A percentile compares a stretch with the other conserved stretches of the same genome.
These are phyloP conservation scores for Drosophila phalerata DNA, from an alignment of 2,888 invertebrate genomes.

Conservation along the genomic window DNA sequence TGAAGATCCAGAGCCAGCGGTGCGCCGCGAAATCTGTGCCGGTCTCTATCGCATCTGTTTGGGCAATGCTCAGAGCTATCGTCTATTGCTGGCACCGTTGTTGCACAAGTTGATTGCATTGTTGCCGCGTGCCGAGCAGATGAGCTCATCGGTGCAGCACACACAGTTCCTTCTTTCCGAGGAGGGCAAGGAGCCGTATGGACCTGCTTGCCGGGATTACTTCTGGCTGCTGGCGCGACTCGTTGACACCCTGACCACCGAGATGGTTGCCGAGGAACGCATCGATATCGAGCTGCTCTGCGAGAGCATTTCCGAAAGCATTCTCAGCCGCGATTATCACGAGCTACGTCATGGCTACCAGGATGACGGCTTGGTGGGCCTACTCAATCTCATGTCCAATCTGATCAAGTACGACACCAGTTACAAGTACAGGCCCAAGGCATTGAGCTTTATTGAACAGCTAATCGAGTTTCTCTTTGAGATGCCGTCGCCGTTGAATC, in stretches of 20 bases:
- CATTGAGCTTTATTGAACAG: constrained; percentile 87
- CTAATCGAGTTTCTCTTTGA: constrained; percentile 96
- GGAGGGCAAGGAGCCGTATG: constrained; percentile 95
- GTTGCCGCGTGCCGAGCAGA: constrained; percentile 93
- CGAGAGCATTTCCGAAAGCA: constrained; percentile 90
- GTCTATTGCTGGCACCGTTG: constrained; percentile 91
- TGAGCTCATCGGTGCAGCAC: constrained; percentile 87
- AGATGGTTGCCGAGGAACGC: constrained; percentile 87
- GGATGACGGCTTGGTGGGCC: constrained; percentile 95
- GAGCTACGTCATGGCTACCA: constrained; percentile 94
- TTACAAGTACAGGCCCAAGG: constrained; percentile 93
- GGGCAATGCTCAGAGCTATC: constrained; percentile 87
- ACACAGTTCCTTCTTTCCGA: constrained; percentile 84
- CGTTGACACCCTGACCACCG: constrained; percentile 93
- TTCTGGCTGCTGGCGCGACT: constrained; percentile 96
- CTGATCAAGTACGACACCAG: constrained; percentile 95
- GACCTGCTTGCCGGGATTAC: constrained; percentile 97
- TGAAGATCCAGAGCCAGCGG: constrained; percentile 96
- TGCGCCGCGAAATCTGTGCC: constrained; percentile 95
- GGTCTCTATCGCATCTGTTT: constrained; percentile 95
- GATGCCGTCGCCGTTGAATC: constrained; percentile 93
- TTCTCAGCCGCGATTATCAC: constrained; percentile 92
- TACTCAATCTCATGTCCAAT: constrained; percentile 94
- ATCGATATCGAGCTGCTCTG: constrained; percentile 92
- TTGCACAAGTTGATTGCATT: constrained; percentile 93